These are phyloP conservation scores for Monodelphis domestica DNA, from an alignment of 2,797 vertebrate species.

Conservation along the genomic window DNA sequence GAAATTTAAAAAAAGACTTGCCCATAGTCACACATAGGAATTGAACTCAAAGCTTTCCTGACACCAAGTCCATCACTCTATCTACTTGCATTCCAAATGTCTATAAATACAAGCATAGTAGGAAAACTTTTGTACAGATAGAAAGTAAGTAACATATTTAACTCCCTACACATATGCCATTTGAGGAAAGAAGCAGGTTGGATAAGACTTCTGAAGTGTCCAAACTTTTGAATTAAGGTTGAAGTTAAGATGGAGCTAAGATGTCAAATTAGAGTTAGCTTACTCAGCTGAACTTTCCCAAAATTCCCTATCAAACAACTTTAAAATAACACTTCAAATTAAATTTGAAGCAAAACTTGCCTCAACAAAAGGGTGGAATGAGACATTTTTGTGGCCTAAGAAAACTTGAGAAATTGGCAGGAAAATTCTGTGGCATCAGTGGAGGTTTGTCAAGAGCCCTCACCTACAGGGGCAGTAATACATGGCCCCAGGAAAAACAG, in stretches of 20 bases:
- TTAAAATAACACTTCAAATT: neutral
- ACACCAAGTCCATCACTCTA: neutral
- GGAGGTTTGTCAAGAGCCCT: neutral
- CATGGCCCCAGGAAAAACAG: too few species aligned
- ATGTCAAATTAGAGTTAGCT: neutral
- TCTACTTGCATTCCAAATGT: neutral
- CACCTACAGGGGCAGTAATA: neutral
- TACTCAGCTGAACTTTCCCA: neutral
- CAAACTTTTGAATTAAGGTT: neutral
- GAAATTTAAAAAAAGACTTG: neutral
- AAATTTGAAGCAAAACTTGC: neutral
- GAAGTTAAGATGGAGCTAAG: neutral
- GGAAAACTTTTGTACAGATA: neutral
- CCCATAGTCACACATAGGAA: neutral
- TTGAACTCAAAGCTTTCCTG: neutral
- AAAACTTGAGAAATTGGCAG: neutral
- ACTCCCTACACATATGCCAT: neutral
- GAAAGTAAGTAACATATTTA: neutral
- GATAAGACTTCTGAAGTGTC: neutral
- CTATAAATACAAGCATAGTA: neutral
- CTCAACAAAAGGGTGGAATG: neutral
- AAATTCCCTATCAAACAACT: neutral
- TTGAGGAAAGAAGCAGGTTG: neutral
- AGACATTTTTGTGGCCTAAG: neutral
- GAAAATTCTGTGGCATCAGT: neutral